Conservation (phyloP, 2,797 vertebrate genomes). For the Parauchenoglanis ngamensis region DNA sequence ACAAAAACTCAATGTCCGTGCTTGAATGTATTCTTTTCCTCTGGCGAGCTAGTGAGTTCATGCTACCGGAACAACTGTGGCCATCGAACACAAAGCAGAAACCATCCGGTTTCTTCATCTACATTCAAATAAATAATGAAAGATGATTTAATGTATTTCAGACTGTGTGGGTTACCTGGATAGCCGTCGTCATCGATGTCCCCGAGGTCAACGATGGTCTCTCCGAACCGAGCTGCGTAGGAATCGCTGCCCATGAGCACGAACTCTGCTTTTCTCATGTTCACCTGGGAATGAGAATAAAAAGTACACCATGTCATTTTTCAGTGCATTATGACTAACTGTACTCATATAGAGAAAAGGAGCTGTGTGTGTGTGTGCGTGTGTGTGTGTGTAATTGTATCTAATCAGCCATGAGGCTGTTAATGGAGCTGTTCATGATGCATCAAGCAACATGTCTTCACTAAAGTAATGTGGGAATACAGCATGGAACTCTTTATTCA, state of each 20-base stretch:
- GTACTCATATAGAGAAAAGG: not conserved
- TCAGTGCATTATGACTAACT: not conserved
- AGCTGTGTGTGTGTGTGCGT: conserved; percentile 19
- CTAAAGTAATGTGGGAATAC: not conserved
- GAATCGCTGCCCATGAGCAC: conserved; percentile 81
- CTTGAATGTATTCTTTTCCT: not conserved
- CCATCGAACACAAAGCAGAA: not conserved
- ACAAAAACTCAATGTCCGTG: not conserved
- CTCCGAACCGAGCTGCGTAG: conserved; percentile 90
- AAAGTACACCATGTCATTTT: not conserved
- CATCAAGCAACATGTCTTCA: not conserved
- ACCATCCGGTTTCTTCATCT: not conserved
- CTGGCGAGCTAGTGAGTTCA: not conserved
- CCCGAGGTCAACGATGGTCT: conserved; percentile 86
- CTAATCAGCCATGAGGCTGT: conserved; percentile 25
- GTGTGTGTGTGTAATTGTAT: conserved; percentile 20
- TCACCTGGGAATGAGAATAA: conserved; percentile 64
- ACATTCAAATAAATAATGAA: not conserved
- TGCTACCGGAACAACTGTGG: not conserved
- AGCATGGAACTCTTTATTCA: not conserved
- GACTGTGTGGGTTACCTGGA: conserved; percentile 70
- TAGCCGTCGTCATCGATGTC: conserved; percentile 95
- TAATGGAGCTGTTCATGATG: conserved; percentile 18
- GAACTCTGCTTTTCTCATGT: conserved; percentile 79
- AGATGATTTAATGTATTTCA: not conserved